Percentiles rank a stretch among this genome's conserved stretches.
Conservation (phyloP, 2,888 invertebrate genomes). For the Aporophyla lueneburgensis region DNA sequence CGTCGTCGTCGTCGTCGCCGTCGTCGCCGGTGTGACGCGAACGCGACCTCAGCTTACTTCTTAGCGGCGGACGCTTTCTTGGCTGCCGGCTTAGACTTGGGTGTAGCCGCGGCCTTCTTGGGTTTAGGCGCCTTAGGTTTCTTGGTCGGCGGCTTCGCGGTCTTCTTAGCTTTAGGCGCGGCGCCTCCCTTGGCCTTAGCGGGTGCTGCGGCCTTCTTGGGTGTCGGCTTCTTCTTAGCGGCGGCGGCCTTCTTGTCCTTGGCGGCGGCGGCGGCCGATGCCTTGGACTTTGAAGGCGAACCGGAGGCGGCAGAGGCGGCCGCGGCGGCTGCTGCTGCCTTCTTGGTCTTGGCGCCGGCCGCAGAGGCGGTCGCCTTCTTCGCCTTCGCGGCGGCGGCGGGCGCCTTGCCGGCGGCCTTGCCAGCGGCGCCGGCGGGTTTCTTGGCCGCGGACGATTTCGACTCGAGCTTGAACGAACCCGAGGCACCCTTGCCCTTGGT, state of each 20-base stretch:
- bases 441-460: slow-evolving; percentile 74
- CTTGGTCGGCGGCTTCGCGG: slow-evolving; percentile 76
- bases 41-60: slow-evolving; percentile 51
- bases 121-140: slow-evolving; percentile 82
- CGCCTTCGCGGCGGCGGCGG: slow-evolving; percentile 29
- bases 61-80: slow-evolving; percentile 65
- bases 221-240: slow-evolving; percentile 70
- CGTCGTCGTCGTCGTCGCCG: slow-evolving; percentile 8
- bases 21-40: slow-evolving; percentile 21
- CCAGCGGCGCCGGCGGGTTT: slow-evolving; percentile 26
- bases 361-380: slow-evolving; percentile 62
- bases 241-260: slow-evolving; percentile 71
- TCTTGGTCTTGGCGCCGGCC: slow-evolving; percentile 47
- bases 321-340: slow-evolving; percentile 50
- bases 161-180: slow-evolving; percentile 73
- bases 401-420: slow-evolving; percentile 20
- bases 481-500: slow-evolving; percentile 90
- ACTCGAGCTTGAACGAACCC: slow-evolving; percentile 85
- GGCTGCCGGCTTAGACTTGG: slow-evolving; percentile 65
- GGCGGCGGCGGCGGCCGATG: slow-evolving; percentile 52
- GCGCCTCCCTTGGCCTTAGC: slow-evolving; percentile 65
- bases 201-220: slow-evolving; percentile 67
- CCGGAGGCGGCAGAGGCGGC: slow-evolving; percentile 52
- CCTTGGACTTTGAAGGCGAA: slow-evolving; percentile 59
- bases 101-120: slow-evolving; percentile 72